Evolutionary conservation across 2,113 vertebrate genomes (phyloP), one percentile per base, ranked within the genome.

Genomic region (Grammomys surdaster): DNA sequence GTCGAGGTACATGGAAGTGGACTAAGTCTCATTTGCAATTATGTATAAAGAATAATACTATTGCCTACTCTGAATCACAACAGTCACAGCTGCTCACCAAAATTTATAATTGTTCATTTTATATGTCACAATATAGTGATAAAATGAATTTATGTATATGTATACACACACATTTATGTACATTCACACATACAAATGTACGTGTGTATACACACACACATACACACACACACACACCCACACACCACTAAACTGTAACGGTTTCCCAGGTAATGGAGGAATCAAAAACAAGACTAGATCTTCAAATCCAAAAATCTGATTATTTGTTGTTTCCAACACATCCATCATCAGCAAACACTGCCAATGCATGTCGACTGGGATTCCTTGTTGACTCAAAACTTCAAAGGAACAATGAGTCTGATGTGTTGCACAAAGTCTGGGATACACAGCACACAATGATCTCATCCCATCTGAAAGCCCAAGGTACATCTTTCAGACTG

Each of bases 301-400:
- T 95, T 90, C 58, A 67, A 89, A 84, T 84, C 22, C 26, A 69
- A 82, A 93, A n/a, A 6, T 8, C 1, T 60, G 46, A 95, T 46
- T 13, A n/a, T 43, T 76, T 90, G 22, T 33, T 88, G 82, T 36
- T 82, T 36, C 36, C 36, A 92, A 54, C 85, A 56, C 40, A 31
- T 28, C 63, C 65, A 40, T 54, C 54, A 85, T 54, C 54, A 85
- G 65, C 72, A 90, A 93, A 88, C 65, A 85, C 48, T 4, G 58
- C 46, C 58, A 36, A 93, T 33, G 31, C 19, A 33, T 16, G 88
- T 58, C 1, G 3, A 48, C 11, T 63, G 54, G 60, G 90, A 77
- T 9, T 75, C 12, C 4, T 75, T 77, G 9, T 82, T 94, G 90
- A 97, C 72, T 63, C 80, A 54, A 86, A 72, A 78, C 86, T 93